Percentiles rank a stretch among this genome's conserved stretches.
Conservation (phyloP, 2,888 invertebrate species). For the Deroplatys truncata region DNA sequence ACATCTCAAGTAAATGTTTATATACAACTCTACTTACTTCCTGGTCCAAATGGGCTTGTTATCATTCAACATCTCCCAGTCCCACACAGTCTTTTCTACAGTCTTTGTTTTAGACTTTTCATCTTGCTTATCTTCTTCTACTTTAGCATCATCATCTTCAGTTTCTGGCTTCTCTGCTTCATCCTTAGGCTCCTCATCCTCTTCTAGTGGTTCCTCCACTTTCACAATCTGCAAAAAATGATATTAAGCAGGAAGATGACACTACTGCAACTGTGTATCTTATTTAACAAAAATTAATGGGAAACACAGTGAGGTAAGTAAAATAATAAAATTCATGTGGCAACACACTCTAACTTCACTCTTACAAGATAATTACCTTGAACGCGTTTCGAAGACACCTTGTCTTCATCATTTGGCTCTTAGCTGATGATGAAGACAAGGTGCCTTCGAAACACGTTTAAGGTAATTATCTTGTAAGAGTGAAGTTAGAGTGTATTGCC, state of each 20-base stretch:
- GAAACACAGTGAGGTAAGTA: no score
- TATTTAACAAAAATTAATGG: no score
- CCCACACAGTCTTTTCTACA: constrained; percentile 94
- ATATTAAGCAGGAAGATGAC: not conserved
- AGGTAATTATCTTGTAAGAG: no score
- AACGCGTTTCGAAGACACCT: no score
- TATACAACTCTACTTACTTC: constrained; percentile 48
- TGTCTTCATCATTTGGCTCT: no score
- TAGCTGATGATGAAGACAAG: no score
- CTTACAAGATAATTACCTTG: no score
- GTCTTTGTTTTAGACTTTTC: constrained; percentile 79
- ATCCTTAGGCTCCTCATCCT: constrained; percentile 35
- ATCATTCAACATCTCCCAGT: constrained; percentile 95
- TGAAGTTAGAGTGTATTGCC: no score
- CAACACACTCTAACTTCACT: no score
- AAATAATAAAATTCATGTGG: no score
- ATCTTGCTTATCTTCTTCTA: constrained; percentile 64
- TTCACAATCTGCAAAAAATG: constrained; percentile 57
- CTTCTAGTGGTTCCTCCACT: constrained; percentile 65
- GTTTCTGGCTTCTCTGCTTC: constrained; percentile 47
- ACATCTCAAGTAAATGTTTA: no score
- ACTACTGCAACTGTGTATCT: not conserved
- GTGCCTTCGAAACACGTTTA: no score
- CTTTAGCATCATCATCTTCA: constrained; percentile 57
- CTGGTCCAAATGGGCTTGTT: constrained; percentile 99